phyloP scores from a whole-genome alignment of 2,797 vertebrate species.

The Pangasius larnaudii region DNA sequence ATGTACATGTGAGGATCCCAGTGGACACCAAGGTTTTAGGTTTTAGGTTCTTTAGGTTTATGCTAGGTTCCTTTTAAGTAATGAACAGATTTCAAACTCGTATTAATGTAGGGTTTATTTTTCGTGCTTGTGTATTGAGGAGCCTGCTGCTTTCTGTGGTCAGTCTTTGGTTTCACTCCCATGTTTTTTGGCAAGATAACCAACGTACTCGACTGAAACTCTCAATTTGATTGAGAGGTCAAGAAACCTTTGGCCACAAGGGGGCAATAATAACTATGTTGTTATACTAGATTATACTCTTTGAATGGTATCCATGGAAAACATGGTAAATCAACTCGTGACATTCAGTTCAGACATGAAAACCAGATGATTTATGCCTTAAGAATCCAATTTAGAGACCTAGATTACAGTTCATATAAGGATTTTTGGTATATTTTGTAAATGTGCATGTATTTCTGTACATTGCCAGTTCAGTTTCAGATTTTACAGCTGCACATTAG shows the following conservation, averaged over 20 bases:
- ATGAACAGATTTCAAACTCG: not conserved
- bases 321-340: not conserved
- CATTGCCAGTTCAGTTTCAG: not conserved
- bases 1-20: slow-evolving; percentile 14
- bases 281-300: slow-evolving; percentile 32
- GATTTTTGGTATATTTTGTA: not conserved
- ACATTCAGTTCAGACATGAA: slow-evolving; percentile 1
- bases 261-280: slow-evolving; percentile 43
- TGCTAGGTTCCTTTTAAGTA: not conserved
- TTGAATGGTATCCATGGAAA: slow-evolving; percentile 12
- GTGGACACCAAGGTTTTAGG: slow-evolving; percentile 9
- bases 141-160: slow-evolving; percentile 19
- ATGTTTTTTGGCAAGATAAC: slow-evolving; percentile 28
- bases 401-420: slow-evolving; percentile 15
- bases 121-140: slow-evolving; percentile 13
- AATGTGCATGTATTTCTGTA: not conserved
- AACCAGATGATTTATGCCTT: slow-evolving; percentile 8
- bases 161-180: slow-evolving; percentile 16
- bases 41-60: slow-evolving; percentile 27
- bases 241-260: slow-evolving; percentile 38
- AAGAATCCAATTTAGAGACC: not conserved
- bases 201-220: not conserved
- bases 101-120: slow-evolving; percentile 9
- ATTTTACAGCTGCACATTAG: not conserved
- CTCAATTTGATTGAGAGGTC: slow-evolving; percentile 26